These are phyloP conservation scores for Semaprochilodus insignis DNA, from an alignment of 2,797 vertebrate genomes.

Conservation along the genomic window DNA sequence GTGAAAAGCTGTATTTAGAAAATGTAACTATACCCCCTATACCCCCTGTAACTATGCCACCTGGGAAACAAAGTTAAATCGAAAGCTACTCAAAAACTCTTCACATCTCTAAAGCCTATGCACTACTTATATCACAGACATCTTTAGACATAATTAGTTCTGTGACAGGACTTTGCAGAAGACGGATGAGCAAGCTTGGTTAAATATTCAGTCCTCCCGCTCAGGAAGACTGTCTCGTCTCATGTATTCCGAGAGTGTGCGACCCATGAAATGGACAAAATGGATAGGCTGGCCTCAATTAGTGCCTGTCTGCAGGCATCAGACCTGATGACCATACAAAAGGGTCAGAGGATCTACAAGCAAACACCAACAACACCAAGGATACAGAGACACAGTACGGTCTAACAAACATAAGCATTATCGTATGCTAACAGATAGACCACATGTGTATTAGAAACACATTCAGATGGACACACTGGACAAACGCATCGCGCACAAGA, in stretches of 20 bases:
- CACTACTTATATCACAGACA: conserved; percentile 13
- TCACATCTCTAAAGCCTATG: neutral
- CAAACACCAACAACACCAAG: conserved; percentile 16
- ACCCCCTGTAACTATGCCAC: neutral
- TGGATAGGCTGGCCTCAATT: conserved; percentile 60
- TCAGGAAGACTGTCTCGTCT: conserved; percentile 53
- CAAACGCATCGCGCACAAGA: neutral
- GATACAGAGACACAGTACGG: neutral
- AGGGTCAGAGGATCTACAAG: conserved; percentile 10
- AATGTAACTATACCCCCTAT: too few species aligned
- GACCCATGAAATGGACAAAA: conserved; percentile 54
- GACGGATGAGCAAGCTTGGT: conserved; percentile 42
- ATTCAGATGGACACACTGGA: neutral
- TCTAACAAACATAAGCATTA: neutral
- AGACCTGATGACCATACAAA: conserved; percentile 45
- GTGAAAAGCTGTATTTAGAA: too few species aligned
- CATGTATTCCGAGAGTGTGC: conserved; percentile 39
- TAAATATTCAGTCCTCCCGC: conserved; percentile 53
- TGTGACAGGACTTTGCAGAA: conserved; percentile 24
- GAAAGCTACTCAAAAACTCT: neutral
- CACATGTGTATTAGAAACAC: neutral
- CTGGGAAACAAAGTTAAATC: neutral
- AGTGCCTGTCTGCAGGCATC: conserved; percentile 54
- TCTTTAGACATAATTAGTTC: conserved; percentile 47
- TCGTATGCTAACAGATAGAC: neutral